Conservation (phyloP, 23 tunicate genomes). For the Trididemnum clinides region DNA sequence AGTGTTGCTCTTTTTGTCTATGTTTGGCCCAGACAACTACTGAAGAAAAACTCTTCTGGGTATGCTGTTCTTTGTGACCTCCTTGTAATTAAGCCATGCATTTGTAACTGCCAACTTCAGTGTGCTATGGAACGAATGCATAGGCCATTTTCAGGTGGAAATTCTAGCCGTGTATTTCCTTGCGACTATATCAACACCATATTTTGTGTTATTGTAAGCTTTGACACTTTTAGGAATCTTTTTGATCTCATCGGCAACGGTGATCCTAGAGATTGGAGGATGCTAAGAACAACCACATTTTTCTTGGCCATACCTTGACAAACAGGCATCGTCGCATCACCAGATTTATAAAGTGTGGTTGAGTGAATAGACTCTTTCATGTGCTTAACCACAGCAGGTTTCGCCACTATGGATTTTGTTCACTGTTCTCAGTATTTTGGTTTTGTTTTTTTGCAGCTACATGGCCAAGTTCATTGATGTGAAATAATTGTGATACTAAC, state of each 20-base stretch:
- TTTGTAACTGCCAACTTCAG: background rate
- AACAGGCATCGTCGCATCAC: background rate
- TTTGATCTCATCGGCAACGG: background rate
- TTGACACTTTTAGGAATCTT: background rate
- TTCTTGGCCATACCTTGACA: conserved; percentile 1
- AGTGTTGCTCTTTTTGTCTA: background rate
- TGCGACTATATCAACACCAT: conserved; percentile 2
- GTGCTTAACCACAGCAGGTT: background rate
- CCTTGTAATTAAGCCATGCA: background rate
- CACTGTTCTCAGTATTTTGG: conserved; percentile 7
- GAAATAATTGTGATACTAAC: background rate
- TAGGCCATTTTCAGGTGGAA: background rate
- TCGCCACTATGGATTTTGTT: background rate
- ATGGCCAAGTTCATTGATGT: background rate
- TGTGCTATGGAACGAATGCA: conserved; percentile 1
- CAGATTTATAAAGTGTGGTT: conserved; percentile 12
- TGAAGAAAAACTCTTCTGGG: background rate
- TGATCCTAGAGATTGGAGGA: background rate
- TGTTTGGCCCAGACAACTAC: background rate
- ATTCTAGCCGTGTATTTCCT: conserved; percentile 15
- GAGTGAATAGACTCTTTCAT: conserved; percentile 2
- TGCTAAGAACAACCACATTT: background rate
- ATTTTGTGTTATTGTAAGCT: conserved; percentile 27
- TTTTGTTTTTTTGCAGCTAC: background rate
- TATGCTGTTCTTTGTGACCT: background rate